Evolutionary conservation across 2,888 invertebrate species (phyloP), one percentile per base, ranked within the genome.

Genomic region (Cheilosia scutellata): DNA sequence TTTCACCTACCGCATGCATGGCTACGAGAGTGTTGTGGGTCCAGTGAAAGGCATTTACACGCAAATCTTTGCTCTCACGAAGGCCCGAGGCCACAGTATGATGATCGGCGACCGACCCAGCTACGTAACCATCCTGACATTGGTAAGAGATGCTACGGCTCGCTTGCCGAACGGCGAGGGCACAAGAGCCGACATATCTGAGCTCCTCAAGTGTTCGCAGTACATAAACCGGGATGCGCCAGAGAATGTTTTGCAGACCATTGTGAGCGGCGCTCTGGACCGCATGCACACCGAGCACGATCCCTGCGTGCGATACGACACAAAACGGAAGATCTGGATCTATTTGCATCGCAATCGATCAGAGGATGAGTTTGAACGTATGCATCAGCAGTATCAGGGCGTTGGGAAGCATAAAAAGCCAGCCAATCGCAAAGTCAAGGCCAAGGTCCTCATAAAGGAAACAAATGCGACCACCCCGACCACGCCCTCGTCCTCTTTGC

Each of bases 61-160:
- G 70, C 94, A 95, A 74, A 94, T 94, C 62, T 93, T 94, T 57
- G 94, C 94, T 0, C 91, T 93, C 37, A 93, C 93, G 1, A 94
- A 94, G 91, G 96, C 97, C 0, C 94, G 97, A 49, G 97, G 97
- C n/a, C 97, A 97, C 90, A 95, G 96, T 2, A 94, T 98, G 89
- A 93, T 98, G 88, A 95, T 95, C 4, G 95, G 96, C 0, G 96
- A 96, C 90, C 93, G 98, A 40, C 98, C 98, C 33, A 96, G 98
- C 53, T 98, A 96, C 92, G 98, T 98, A 27, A 97, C 97, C 42
- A 97, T 98, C 89, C 93, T 97, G 37, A 96, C 98, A 5, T 93
- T 98, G 53, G 97, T 98, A n/a, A 94, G 98, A 42, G 98, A 98
- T 93, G 97, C 98, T 0, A 96, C 98, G 0, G 98, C 98, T 0